These are phyloP conservation scores for Daphoenositta chrysoptera DNA, from an alignment of 2,113 vertebrate genomes.

Conservation along the genomic window DNA sequence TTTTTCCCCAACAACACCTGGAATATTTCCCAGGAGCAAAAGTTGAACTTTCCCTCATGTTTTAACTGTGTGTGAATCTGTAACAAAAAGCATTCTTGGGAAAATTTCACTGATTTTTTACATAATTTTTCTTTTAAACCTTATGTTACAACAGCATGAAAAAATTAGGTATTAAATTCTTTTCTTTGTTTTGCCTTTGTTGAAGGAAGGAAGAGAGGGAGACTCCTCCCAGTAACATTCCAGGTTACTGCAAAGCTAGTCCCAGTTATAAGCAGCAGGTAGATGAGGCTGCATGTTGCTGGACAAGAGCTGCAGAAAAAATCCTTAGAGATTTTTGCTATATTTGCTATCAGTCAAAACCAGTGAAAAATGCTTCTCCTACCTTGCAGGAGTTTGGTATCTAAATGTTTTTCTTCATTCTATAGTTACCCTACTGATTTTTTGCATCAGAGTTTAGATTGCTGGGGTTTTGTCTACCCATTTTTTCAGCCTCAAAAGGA, in stretches of 20 bases:
- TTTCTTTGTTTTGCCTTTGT: neutral
- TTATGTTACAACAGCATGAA: neutral
- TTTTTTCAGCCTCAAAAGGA: neutral
- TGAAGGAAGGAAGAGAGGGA: no score
- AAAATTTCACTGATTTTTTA: neutral
- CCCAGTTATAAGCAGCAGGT: neutral
- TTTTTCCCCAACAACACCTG: neutral
- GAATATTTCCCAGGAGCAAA: neutral
- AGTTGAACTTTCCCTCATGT: neutral
- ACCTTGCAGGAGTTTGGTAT: neutral
- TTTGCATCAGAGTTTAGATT: neutral
- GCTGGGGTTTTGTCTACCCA: neutral
- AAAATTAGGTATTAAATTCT: neutral
- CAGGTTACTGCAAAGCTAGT: neutral
- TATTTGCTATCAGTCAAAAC: neutral
- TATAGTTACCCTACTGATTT: neutral
- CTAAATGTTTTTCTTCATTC: neutral
- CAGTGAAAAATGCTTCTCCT: neutral
- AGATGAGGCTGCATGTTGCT: neutral
- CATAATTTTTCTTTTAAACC: neutral
- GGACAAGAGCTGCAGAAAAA: neutral
- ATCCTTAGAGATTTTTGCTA: neutral
- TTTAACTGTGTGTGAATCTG: neutral
- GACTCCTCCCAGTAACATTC: neutral
- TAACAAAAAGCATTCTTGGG: neutral